Evolutionary conservation across 1,140 invertebrate genomes (phyloP).

Genomic region (Drosophila tsacasi): DNA sequence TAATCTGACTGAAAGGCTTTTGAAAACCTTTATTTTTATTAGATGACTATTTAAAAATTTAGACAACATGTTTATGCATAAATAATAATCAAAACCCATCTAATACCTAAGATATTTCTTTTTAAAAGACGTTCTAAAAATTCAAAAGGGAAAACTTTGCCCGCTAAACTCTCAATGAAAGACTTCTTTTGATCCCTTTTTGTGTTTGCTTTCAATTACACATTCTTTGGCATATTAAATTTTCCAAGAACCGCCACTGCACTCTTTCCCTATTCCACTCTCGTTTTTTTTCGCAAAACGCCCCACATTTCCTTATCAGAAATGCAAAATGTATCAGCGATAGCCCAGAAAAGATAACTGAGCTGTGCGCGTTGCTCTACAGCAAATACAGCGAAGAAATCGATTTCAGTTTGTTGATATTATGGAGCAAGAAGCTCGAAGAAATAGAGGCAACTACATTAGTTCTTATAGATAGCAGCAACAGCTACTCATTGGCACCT

Average conservation of each 20-base stretch:
- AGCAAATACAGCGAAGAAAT: constrained; percentile 39
- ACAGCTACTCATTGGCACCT: neutral
- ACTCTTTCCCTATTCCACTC: neutral
- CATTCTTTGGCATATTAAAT: constrained; percentile 3
- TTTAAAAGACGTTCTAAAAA: neutral
- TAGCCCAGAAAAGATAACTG: constrained; percentile 43
- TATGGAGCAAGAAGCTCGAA: constrained; percentile 21
- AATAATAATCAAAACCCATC: neutral
- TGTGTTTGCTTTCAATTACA: neutral
- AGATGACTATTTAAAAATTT: neutral
- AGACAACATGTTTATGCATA: neutral
- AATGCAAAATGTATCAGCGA: constrained; percentile 60
- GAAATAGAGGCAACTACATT: constrained; percentile 29
- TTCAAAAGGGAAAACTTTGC: neutral
- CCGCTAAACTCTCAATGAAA: neutral
- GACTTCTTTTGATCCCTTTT: constrained; percentile 24
- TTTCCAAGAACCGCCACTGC: constrained; percentile 14
- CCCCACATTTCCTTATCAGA: constrained; percentile 34
- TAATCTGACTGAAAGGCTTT: neutral
- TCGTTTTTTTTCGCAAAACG: constrained; percentile 9
- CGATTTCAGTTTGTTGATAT: constrained; percentile 44
- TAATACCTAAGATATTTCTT: neutral
- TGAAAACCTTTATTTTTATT: neutral
- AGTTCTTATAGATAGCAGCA: constrained; percentile 30
- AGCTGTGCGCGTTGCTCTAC: constrained; percentile 31